Percentiles rank a stretch among this genome's conserved stretches.
Conservation (phyloP, 2,797 vertebrate species). For the Anabas testudineus region DNA sequence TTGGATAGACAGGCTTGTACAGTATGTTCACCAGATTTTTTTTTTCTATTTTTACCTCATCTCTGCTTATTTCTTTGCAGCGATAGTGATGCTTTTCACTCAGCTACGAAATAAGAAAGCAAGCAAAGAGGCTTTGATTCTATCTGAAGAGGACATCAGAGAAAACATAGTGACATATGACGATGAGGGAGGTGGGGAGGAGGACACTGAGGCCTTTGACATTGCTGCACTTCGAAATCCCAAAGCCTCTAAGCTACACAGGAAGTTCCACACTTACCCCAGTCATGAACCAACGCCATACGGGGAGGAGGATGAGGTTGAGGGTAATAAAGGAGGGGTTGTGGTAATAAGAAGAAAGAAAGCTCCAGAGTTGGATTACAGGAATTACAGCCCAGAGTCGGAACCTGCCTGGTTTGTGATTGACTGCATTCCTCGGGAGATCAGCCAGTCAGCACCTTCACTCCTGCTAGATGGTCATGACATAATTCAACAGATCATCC, state of each 20-base stretch:
- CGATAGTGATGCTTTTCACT: conserved; percentile 92
- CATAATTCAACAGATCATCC: conserved; percentile 88
- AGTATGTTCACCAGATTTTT: too few species aligned
- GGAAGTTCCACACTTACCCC: conserved; percentile 40
- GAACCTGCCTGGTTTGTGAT: conserved; percentile 61
- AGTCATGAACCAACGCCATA: conserved; percentile 75
- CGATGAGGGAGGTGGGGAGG: conserved; percentile 93
- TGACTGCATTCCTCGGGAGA: conserved; percentile 44
- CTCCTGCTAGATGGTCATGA: conserved; percentile 85
- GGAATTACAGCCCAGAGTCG: conserved; percentile 45
- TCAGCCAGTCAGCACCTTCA: conserved; percentile 79
- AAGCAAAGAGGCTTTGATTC: conserved; percentile 92
- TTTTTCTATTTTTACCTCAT: background rate
- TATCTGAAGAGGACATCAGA: conserved; percentile 92
- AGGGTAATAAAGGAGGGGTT: conserved; percentile 57
- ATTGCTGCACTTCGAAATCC: conserved; percentile 91
- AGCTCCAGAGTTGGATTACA: conserved; percentile 1
- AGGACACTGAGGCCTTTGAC: conserved; percentile 95
- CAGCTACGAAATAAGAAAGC: conserved; percentile 88
- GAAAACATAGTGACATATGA: conserved; percentile 96
- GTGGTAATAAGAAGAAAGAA: conserved; percentile 46
- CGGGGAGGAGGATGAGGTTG: conserved; percentile 47
- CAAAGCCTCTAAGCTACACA: conserved; percentile 80
- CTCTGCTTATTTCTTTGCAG: conserved; percentile 73
- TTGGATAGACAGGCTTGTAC: too few species aligned